These are phyloP conservation scores for Eubucco bourcierii DNA, from an alignment of 2,113 vertebrate genomes.

Conservation along the genomic window DNA sequence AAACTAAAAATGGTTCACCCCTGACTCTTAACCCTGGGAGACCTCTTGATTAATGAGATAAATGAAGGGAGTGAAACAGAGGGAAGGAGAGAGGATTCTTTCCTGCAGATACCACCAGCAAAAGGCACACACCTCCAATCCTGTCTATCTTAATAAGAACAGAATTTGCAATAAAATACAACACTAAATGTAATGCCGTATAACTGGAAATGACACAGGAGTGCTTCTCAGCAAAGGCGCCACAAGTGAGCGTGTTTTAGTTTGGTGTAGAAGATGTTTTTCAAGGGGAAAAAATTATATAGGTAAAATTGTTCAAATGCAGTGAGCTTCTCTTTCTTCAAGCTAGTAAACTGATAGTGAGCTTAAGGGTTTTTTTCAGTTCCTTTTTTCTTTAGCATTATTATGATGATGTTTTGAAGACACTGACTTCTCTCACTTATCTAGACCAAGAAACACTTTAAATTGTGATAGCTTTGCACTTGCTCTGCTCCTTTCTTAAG, in stretches of 20 bases:
- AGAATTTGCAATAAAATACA: background rate
- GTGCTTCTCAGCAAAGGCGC: background rate
- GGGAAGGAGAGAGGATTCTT: background rate
- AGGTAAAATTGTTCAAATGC: background rate
- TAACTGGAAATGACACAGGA: background rate
- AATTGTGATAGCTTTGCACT: background rate
- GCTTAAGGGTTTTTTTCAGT: no score
- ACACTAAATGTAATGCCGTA: background rate
- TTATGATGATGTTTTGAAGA: background rate
- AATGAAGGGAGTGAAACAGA: background rate
- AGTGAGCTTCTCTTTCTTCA: background rate
- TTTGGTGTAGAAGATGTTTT: background rate
- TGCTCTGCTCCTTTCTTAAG: background rate
- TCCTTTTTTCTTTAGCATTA: no score
- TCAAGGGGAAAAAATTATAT: background rate
- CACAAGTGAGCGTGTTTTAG: background rate
- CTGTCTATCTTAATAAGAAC: background rate
- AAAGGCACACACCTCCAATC: background rate
- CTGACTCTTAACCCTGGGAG: background rate
- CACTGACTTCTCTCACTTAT: background rate
- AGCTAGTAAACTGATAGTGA: background rate
- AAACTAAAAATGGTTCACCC: background rate
- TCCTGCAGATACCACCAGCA: background rate
- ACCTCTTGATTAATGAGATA: background rate
- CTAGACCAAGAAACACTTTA: background rate